Evolutionary conservation across 2,888 invertebrate genomes (phyloP), one percentile per base, ranked within the genome.

Genomic region (Salticus scenicus): DNA sequence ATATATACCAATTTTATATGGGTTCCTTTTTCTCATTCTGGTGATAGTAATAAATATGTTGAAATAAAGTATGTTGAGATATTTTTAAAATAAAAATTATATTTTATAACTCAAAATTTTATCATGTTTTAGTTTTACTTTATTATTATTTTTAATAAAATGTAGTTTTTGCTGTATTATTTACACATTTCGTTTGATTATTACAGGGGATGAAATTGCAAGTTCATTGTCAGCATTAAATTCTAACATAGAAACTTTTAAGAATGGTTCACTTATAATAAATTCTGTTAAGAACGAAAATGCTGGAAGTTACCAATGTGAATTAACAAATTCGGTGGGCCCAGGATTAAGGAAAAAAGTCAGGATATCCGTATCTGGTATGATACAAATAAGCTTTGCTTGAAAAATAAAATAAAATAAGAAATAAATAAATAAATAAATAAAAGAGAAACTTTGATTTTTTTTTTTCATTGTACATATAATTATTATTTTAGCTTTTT

Each of bases 251-350:
- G 41, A 70, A 27, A 8, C 17, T 7, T 77, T 78, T 41, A n/a
- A 8, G 1, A 87, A 87, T 73, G 87, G 87, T 2, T 78, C 87
- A 5, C 37, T 87, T 24, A 47, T 82, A 14, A 47, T 87, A n/a
- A 37, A 69, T n/a, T 64, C 24, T 37, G 72, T 82, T 0, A 74
- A 37, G 7, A 30, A 73, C 51, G 70, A 74, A 24, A 63, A 41
- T 37, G 42, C 28, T n/a, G 87, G 82, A 24, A 17, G 20, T 0
- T 87, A 87, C 24, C 20, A 41, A 17, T 87, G 87, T 31, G 24
- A 37, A 7, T 77, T 51, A 20, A 64, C 66, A 0, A 87, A 82
- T 41, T 41, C 33, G 41, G 66, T 87, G 10, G 78, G 82, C 12
- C 8, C 51, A 14, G 12, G 17, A 24, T 30, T 87, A 7, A 66